These are phyloP conservation scores for Brotula barbata DNA, from an alignment of 2,797 vertebrate species.

Conservation along the genomic window DNA sequence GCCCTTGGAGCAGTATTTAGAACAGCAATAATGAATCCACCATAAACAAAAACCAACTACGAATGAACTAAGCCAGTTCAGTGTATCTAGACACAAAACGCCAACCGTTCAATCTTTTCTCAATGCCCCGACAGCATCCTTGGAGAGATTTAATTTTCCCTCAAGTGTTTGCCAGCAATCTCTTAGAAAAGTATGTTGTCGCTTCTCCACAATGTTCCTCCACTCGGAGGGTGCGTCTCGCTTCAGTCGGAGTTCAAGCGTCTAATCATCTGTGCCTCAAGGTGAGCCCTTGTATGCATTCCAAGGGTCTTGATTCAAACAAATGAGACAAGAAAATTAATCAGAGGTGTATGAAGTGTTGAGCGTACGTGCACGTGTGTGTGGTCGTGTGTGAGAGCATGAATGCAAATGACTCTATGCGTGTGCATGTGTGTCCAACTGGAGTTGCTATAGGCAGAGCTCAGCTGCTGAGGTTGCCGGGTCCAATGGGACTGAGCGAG, in stretches of 20 bases:
- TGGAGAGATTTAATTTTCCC: conserved; percentile 77
- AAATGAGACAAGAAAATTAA: conserved; percentile 69
- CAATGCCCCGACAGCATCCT: conserved; percentile 65
- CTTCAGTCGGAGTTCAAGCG: conserved; percentile 70
- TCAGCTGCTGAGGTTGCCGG: conserved; percentile 60
- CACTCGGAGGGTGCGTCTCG: conserved; percentile 59
- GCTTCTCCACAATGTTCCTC: conserved; percentile 68
- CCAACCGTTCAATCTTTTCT: conserved; percentile 46
- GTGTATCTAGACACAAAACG: conserved; percentile 57
- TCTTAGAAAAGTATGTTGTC: conserved; percentile 65
- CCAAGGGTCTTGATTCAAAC: conserved; percentile 69
- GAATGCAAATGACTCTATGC: conserved; percentile 42
- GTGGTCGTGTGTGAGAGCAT: conserved; percentile 1
- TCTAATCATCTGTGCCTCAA: conserved; percentile 70
- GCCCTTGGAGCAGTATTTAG: conserved; percentile 31
- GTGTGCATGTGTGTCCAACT: conserved; percentile 27
- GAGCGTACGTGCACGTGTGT: conserved; percentile 19
- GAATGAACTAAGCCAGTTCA: conserved; percentile 32
- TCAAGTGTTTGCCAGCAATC: conserved; percentile 68
- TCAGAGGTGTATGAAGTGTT: conserved; percentile 52
- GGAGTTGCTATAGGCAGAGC: conserved; percentile 43
- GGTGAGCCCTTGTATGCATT: conserved; percentile 64
- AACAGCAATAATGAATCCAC: conserved; percentile 30
- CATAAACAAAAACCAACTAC: conserved; percentile 61
- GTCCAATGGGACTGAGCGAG: conserved; percentile 45